Base-by-base conservation (phyloP, 1,140 invertebrate genomes). In the Globodera rostochiensis region DNA sequence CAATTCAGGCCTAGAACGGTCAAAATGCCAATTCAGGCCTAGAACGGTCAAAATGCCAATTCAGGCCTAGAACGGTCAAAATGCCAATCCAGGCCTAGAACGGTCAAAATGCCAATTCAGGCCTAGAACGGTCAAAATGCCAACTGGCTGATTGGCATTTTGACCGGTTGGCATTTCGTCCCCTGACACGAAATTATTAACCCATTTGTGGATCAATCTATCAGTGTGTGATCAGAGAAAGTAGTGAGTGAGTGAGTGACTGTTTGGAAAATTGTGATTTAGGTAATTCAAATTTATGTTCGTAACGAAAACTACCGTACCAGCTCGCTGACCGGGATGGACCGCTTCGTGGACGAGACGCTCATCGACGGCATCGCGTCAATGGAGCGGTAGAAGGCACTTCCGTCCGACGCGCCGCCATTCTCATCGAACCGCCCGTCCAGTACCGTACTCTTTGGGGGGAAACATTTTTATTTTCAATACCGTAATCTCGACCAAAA, bases 341-440 rank as follows among this genome's bases (percentile, higher is more conserved):
- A 97, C 92, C 98, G 98, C 89, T 96, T 93, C 11, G 83, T 89
- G n/a, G 57, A 88, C 88, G 94, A 92, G 80, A 95, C 95, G 90
- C 96, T 93, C 91, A 99, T 97, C 90, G 98, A 96, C 53, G 97
- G 97, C 95, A 97, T 98, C 89, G 96, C 98, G 93, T 99, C 97
- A 91, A 99, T 99, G 91, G 95, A 97, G 90, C 95, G 98, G 93
- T 98, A 99, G 92, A 99, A 99, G 13, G 96, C 95, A 92, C 98
- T 98, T 91, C 98, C 95, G 81, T 95, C 94, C 25, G 84, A 81
- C 60, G 76, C 74, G n/a, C 74, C 66, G 36, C 50, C 83, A 3
- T 47, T 6, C 21, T 9, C 25, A 36, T 71, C 69, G 69, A 21
- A 71, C 9, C 15, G n/a, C 6, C 84, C 78, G 80, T 89, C 88